These are phyloP conservation scores for Temnothorax unifasciatus DNA, from an alignment of 2,888 invertebrate species.

Conservation along the genomic window DNA sequence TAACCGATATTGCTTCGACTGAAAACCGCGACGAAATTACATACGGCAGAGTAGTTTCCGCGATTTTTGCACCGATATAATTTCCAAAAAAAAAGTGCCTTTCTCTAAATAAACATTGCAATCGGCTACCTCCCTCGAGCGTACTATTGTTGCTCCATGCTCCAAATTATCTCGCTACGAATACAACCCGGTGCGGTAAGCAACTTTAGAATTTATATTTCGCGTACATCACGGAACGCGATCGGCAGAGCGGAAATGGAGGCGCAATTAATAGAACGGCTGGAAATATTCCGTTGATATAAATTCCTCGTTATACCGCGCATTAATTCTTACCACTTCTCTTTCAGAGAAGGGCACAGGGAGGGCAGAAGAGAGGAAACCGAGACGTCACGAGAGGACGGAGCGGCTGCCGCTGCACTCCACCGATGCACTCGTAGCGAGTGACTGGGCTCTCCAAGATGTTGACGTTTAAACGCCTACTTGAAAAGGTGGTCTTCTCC, in stretches of 20 bases:
- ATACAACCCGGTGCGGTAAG: slow-evolving; percentile 4
- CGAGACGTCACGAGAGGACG: slow-evolving; percentile 49
- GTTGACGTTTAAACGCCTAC: slow-evolving; percentile 54
- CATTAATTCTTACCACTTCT: slow-evolving; percentile 69
- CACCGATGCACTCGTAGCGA: slow-evolving; percentile 58
- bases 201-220: slow-evolving; percentile 26
- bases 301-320: slow-evolving; percentile 66
- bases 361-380: background rate
- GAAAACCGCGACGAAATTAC: slow-evolving; percentile 5
- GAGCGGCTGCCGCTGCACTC: slow-evolving; percentile 62
- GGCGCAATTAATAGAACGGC: slow-evolving; percentile 63
- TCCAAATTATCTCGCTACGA: slow-evolving; percentile 17
- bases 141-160: background rate
- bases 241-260: slow-evolving; percentile 44
- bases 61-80: background rate
- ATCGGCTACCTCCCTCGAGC: background rate
- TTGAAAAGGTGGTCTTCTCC: slow-evolving; percentile 54
- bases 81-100: slow-evolving; percentile 1
- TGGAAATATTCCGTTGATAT: slow-evolving; percentile 71
- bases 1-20: slow-evolving; percentile 17
- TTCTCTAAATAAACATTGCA: slow-evolving; percentile 13
- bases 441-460: slow-evolving; percentile 60
- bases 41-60: background rate
- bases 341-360: slow-evolving; percentile 33
- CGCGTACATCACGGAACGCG: slow-evolving; percentile 27